Percentiles rank a stretch among this genome's conserved stretches.
These are phyloP conservation scores for Helarctos malayanus DNA, from an alignment of 2,797 vertebrate genomes.

Conservation along the genomic window DNA sequence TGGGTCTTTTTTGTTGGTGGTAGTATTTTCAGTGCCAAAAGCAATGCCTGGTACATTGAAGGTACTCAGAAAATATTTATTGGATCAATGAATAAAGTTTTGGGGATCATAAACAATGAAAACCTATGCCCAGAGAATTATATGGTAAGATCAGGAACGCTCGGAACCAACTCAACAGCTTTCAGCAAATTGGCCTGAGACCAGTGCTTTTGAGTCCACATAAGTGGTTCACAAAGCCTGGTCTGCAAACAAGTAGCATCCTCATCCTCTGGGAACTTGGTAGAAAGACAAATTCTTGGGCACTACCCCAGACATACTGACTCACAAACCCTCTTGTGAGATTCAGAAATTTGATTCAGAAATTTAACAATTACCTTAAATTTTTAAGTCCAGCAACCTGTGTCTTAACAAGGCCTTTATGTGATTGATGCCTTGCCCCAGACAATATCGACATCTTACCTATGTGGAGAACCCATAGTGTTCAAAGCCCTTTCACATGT, in stretches of 20 bases:
- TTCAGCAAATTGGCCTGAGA: slow-evolving; percentile 25
- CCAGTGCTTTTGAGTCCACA: not conserved
- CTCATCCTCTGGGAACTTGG: not conserved
- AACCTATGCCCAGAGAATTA: slow-evolving; percentile 5
- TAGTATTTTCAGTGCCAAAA: not conserved
- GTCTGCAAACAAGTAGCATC: not conserved
- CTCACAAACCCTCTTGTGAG: not conserved
- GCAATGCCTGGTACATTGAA: not conserved
- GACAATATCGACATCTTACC: not conserved
- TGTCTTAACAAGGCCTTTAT: not conserved
- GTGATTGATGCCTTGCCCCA: not conserved
- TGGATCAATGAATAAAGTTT: slow-evolving; percentile 33
- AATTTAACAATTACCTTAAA: not conserved
- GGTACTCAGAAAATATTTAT: slow-evolving; percentile 2
- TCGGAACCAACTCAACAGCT: not conserved
- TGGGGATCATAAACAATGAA: not conserved
- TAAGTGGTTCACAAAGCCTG: not conserved
- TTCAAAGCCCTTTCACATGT: not conserved
- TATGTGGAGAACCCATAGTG: not conserved
- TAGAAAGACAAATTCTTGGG: not conserved
- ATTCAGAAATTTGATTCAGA: not conserved
- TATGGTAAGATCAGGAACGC: not conserved
- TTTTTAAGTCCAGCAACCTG: not conserved
- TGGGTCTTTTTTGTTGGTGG: slow-evolving; percentile 7
- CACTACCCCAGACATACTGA: not conserved